Conservation (phyloP, 30 jellyfish, hydroid and myxozoan species). For the Morbakka virulenta region DNA sequence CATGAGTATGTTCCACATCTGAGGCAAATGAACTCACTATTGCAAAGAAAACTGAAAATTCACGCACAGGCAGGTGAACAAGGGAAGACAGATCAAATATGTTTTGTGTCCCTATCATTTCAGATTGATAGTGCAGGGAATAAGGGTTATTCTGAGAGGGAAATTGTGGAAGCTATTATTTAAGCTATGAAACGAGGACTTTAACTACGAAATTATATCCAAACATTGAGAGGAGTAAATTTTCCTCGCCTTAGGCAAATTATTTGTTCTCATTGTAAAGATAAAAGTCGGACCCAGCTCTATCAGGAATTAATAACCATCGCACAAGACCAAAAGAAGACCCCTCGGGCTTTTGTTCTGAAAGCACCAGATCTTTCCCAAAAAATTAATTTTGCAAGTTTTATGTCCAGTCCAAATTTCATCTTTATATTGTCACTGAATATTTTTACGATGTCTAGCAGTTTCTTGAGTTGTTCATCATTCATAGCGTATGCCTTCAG, state of each 20-base stretch:
- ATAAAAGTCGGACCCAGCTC: slow-evolving; percentile 26
- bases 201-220: slow-evolving; percentile 10
- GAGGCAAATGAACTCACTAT: slow-evolving; percentile 2
- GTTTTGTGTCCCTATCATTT: slow-evolving; percentile 15
- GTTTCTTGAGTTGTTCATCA: too few species aligned
- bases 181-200: slow-evolving; percentile 11
- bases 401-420: too few species aligned
- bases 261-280: slow-evolving; percentile 23
- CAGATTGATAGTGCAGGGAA: slow-evolving; percentile 22
- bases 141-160: slow-evolving; percentile 13
- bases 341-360: slow-evolving; percentile 11
- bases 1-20: too few species aligned
- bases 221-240: slow-evolving; percentile 13
- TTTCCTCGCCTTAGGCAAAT: slow-evolving; percentile 6
- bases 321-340: slow-evolving; percentile 5
- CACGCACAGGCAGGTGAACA: slow-evolving; percentile 17
- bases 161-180: slow-evolving; percentile 11
- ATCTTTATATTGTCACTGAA: too few species aligned
- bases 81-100: slow-evolving; percentile 6
- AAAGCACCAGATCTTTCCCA: background rate
- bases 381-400: slow-evolving; percentile 17
- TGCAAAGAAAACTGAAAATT: slow-evolving; percentile 4
- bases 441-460: too few species aligned
- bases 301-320: slow-evolving; percentile 13
- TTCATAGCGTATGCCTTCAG: too few species aligned